phyloP scores from a whole-genome alignment of 2,113 vertebrate species.

The Oenanthe oenanthe region DNA sequence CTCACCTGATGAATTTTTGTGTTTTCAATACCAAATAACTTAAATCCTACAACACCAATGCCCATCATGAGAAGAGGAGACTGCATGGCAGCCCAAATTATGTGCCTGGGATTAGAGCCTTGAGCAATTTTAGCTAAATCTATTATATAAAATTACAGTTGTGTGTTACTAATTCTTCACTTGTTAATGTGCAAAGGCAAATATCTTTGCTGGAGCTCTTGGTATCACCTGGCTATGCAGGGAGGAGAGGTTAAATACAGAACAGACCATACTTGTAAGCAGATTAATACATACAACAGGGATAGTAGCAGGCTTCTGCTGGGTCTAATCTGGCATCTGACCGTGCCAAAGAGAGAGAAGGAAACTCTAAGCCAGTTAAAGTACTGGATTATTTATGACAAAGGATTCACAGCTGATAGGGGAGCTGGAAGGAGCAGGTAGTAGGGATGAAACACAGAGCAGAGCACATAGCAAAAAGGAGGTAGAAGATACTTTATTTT shows the following conservation, averaged over 20 bases:
- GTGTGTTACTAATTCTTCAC: neutral
- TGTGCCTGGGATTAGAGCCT: neutral
- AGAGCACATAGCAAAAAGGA: neutral
- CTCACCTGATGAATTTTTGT: neutral
- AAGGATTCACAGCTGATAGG: conserved; percentile 31
- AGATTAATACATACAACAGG: conserved; percentile 45
- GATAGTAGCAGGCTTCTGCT: conserved; percentile 44
- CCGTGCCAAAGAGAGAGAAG: conserved; percentile 31
- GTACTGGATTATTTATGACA: conserved; percentile 55
- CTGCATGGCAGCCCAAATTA: neutral
- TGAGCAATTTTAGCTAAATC: neutral
- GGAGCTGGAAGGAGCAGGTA: neutral
- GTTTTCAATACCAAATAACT: neutral
- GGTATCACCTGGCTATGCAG: neutral
- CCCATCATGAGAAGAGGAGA: neutral
- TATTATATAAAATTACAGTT: neutral
- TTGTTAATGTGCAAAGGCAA: neutral
- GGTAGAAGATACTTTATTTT: neutral
- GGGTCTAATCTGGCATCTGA: conserved; percentile 54
- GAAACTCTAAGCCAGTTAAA: conserved; percentile 58
- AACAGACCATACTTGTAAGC: conserved; percentile 39
- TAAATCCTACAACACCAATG: neutral
- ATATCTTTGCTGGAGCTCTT: neutral
- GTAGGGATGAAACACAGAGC: neutral
- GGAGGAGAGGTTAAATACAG: conserved; percentile 52